Conservation (phyloP, 2,888 invertebrate species). For the Branchipolynoe longqiensis region DNA sequence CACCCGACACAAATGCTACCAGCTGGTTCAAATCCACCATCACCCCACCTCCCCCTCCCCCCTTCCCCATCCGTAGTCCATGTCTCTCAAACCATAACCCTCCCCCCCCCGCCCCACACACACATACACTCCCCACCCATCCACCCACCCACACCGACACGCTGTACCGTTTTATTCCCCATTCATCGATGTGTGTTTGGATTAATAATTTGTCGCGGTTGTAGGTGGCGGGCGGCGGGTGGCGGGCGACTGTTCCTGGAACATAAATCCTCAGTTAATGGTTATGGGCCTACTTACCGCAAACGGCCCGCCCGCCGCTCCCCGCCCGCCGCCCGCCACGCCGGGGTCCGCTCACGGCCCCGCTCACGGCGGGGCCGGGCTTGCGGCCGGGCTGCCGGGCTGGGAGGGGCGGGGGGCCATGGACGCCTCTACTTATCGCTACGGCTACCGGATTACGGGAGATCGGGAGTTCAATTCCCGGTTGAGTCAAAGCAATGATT, state of each 20-base stretch:
- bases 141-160: neutral
- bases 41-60: too few relatives aligned
- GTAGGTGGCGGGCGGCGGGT: neutral
- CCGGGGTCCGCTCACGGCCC: neutral
- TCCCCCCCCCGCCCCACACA: neutral
- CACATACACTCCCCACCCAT: neutral
- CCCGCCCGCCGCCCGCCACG: neutral
- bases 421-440: neutral
- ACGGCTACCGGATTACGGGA: too few relatives aligned
- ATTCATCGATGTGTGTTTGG: slow-evolving; percentile 32
- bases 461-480: too few relatives aligned
- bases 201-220: slow-evolving; percentile 29
- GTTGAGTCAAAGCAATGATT: too few relatives aligned
- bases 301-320: neutral
- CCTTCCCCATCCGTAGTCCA: too few relatives aligned
- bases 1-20: too few relatives aligned
- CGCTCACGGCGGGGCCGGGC: neutral
- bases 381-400: too few relatives aligned
- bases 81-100: neutral
- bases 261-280: slow-evolving; percentile 53
- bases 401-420: neutral
- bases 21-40: too few relatives aligned
- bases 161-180: slow-evolving; percentile 28
- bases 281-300: slow-evolving; percentile 2
- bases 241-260: neutral